A percentile compares a stretch with the other conserved stretches of the same genome.
phyloP scores from a whole-genome alignment of 2,888 invertebrate genomes.

The Isoperla grammatica region DNA sequence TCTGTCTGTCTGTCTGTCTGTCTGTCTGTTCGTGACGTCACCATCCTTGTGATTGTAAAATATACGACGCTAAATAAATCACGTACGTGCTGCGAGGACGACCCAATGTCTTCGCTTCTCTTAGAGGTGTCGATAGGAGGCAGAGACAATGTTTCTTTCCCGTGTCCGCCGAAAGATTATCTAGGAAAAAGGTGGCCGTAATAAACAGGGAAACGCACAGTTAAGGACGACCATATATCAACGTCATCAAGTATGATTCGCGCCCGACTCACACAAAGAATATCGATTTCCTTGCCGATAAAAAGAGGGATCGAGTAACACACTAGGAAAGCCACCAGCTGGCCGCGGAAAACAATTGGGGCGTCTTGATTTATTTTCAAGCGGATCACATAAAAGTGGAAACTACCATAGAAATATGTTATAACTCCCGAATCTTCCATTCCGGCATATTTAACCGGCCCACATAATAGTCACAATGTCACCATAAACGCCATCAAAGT shows the following conservation, averaged over 20 bases:
- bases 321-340: neutral
- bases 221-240: conserved; percentile 3
- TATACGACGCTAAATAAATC: neutral
- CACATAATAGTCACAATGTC: too few species aligned
- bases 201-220: neutral
- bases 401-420: too few species aligned
- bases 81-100: neutral
- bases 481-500: too few species aligned
- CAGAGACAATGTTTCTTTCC: neutral
- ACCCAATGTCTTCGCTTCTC: neutral
- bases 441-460: too few species aligned
- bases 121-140: neutral
- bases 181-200: neutral
- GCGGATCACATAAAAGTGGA: too few species aligned
- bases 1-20: too few species aligned
- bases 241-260: conserved; percentile 5
- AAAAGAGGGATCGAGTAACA: neutral
- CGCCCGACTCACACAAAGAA: conserved; percentile 7
- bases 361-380: neutral
- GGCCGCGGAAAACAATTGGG: neutral
- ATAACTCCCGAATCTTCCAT: too few species aligned
- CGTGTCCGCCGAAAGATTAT: neutral
- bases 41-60: neutral
- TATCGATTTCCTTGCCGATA: neutral
- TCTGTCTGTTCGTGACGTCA: neutral